These are phyloP conservation scores for Cheilosia grossa DNA, from an alignment of 2,888 invertebrate species.

Conservation along the genomic window DNA sequence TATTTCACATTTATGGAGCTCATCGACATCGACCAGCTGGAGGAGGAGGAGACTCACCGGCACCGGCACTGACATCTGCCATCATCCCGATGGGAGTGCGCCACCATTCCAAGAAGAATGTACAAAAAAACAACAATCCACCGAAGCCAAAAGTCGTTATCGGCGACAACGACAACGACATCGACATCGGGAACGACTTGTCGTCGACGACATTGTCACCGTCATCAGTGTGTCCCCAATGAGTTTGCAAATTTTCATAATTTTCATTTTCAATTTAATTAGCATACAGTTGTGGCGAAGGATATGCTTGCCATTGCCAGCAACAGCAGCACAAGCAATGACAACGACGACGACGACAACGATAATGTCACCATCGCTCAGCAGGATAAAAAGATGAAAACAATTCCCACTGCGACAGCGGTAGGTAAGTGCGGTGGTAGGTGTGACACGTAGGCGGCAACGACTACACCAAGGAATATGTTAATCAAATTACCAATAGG, in stretches of 20 bases:
- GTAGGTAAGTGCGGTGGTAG: slow-evolving; percentile 15
- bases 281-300: slow-evolving; percentile 61
- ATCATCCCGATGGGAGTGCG: slow-evolving; percentile 11
- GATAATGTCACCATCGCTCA: slow-evolving; percentile 59
- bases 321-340: not conserved
- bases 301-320: slow-evolving; percentile 41
- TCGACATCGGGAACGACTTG: slow-evolving; percentile 19
- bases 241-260: slow-evolving; percentile 69
- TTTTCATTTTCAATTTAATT: slow-evolving; percentile 72
- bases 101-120: slow-evolving; percentile 16
- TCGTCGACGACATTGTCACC: slow-evolving; percentile 41
- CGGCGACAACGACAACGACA: slow-evolving; percentile 37
- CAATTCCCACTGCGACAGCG: slow-evolving; percentile 47
- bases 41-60: slow-evolving; percentile 13
- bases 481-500: slow-evolving; percentile 68
- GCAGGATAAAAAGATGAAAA: slow-evolving; percentile 70
- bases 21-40: slow-evolving; percentile 75
- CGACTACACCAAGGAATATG: slow-evolving; percentile 40
- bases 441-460: slow-evolving; percentile 19
- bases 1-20: slow-evolving; percentile 80
- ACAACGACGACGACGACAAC: not conserved
- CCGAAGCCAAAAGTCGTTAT: slow-evolving; percentile 57
- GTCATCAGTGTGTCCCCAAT: slow-evolving; percentile 59
- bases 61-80: slow-evolving; percentile 25
- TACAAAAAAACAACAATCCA: slow-evolving; percentile 51